Base-by-base conservation (phyloP, 2,797 vertebrate species). In the Sebastes diploproa region DNA sequence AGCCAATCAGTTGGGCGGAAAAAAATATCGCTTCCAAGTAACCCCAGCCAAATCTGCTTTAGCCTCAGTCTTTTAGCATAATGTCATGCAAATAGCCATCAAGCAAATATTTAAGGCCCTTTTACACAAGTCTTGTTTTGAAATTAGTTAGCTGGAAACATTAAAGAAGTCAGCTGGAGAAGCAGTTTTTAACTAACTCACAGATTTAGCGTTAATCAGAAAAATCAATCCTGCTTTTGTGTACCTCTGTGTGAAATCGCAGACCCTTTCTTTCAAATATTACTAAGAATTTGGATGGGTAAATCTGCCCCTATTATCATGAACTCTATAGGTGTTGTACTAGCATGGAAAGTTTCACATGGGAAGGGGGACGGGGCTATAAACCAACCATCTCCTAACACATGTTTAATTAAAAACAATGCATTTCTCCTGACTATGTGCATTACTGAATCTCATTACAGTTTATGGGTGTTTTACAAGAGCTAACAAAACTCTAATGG, bases 391-490 rank as follows among this genome's bases (percentile, higher is more conserved):
- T 69, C 50, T 62, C 13, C 2, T 36, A n/a, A 38, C n/a, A 38
- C 10, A 23, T 9, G 54, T 80, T 74, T 77, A 25, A 58, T 67
- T n/a, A 79, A 71, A 67, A 72, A 64, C n/a, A 1, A 42, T 20
- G 52, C 13, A 9, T 63, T 79, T 75, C 56, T 75, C 79, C 74
- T 64, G 60, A 74, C 68, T 55, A 0, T n/a, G 30, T 60, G 61
- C 76, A 38, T 83, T 73, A 46, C 66, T 72, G 81, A 62, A 73
- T 61, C 83, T 81, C 50, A 71, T 87, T 83, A 73, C 16, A 42
- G 56, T 71, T 72, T 13, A 46, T 69, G 14, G 56, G 38, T 25
- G 71, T 78, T 90, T 88, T 75, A 86, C 59, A 72, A 70, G 74
- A n/a, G 22, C 77, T 34, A 59, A 34, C 38, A 72, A 72, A 80